Base-by-base conservation (phyloP, 2,113 vertebrate genomes). In the Hystrix brachyura region DNA sequence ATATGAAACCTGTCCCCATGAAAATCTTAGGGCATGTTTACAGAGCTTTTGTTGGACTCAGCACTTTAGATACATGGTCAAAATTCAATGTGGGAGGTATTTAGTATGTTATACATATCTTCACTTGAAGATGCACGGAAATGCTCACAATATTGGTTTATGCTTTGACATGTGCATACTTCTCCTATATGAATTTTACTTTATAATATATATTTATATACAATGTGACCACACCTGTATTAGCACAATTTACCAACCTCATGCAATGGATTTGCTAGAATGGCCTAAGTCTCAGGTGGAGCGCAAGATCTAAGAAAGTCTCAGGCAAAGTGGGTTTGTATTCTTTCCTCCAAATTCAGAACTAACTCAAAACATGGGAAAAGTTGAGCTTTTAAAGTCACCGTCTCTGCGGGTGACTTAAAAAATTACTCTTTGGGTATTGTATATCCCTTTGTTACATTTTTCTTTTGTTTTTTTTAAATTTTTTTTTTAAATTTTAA, bases 271-370 rank as follows among this genome's bases (percentile, higher is more conserved):
- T 32, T 23, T 62, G 1, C 1, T 17, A 34, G n/a, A 11, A 34
- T 5, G 46, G 0, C 0, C 5, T 12, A 0, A 18, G 2, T 59
- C 55, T 59, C 55, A 9, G 23, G 34, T 18, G 46, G 25, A 27
- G 8, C 57, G 3, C 13, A 3, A 13, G 5, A 25, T 34, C 51
- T 43, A 57, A 25, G 5, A 57, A 80, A 32, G 34, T 67, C 11
- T 8, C n/a, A 1, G 2, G 43, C 1, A 43, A 91, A 91, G 27
- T 43, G 27, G 15, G 7, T 65, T 67, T 46, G 27, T 6, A 1
- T 27, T 53, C 18, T 23, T 23, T 69, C 53, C 12, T 18, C 12
- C 18, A 60, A 59, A 71, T 12, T 0, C 23, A 23, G 27, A 55
- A 21, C 55, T 57, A 57, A 57, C 38, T 38, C 1, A 80, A 81